Evolutionary conservation across 2,113 vertebrate genomes (phyloP).

Genomic region (Heptranchias perlo): DNA sequence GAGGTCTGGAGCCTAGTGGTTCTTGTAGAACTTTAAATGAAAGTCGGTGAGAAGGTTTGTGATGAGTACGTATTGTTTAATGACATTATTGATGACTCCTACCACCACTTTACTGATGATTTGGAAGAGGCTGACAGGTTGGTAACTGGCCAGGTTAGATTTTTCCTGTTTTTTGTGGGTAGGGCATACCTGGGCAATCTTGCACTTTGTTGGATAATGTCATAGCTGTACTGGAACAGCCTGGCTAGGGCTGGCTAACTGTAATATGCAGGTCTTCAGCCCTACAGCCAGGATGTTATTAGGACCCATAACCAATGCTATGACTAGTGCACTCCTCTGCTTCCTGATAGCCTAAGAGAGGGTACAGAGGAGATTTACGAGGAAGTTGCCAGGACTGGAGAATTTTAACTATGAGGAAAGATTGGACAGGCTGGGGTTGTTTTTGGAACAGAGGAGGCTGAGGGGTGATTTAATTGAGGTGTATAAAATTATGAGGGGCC

Average conservation of each 20-base stretch:
- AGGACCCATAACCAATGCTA: no score
- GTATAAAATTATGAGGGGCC: no score
- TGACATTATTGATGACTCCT: not conserved
- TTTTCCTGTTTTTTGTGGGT: not conserved
- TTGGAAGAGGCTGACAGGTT: not conserved
- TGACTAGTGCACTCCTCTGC: no score
- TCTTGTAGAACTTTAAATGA: not conserved
- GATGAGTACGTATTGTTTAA: not conserved
- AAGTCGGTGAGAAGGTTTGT: not conserved
- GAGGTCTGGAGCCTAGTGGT: not conserved
- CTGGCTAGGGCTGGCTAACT: not conserved
- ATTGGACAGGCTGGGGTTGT: no score
- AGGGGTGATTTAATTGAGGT: no score
- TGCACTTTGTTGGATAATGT: not conserved
- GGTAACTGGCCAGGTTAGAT: not conserved
- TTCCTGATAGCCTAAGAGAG: no score
- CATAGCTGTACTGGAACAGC: not conserved
- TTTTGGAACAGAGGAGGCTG: no score
- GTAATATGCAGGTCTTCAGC: not conserved
- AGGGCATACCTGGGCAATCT: no score
- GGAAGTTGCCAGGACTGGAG: no score
- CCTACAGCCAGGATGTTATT: not conserved
- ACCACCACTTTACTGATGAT: not conserved
- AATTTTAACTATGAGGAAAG: no score
- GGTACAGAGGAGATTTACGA: no score